Evolutionary conservation across 2,888 invertebrate species (phyloP).

Genomic region (Nineta flava): DNA sequence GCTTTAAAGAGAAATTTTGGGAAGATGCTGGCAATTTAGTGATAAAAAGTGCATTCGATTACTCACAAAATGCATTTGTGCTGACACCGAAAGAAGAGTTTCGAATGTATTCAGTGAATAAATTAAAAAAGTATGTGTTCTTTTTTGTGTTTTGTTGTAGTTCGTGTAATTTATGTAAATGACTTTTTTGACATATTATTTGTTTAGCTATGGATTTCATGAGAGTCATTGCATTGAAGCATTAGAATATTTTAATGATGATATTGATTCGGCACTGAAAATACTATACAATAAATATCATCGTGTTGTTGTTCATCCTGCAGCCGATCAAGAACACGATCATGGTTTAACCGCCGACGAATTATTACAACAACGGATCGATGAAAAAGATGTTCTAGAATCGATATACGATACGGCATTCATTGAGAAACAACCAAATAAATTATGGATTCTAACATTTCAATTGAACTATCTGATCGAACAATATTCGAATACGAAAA

Average conservation of each 20-base stretch:
- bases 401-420: conserved; percentile 62
- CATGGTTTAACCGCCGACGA: conserved; percentile 33
- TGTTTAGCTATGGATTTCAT: conserved; percentile 56
- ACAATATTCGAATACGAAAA: conserved; percentile 34
- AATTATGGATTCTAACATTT: conserved; percentile 53
- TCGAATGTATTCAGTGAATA: conserved; percentile 51
- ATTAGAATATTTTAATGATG: conserved; percentile 44
- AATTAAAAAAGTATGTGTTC: conserved; percentile 45
- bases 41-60: conserved; percentile 55
- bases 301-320: conserved; percentile 15
- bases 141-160: not conserved
- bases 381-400: conserved; percentile 58
- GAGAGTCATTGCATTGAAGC: conserved; percentile 59
- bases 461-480: conserved; percentile 48
- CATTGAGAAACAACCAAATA: conserved; percentile 47
- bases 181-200: not conserved
- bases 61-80: conserved; percentile 39
- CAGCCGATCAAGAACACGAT: conserved; percentile 24
- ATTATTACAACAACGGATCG: conserved; percentile 44
- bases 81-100: conserved; percentile 45
- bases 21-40: conserved; percentile 59
- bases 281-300: conserved; percentile 53
- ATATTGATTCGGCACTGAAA: conserved; percentile 54
- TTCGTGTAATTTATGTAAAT: not conserved
- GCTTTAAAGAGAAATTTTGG: conserved; percentile 57